Evolutionary conservation across 2,113 vertebrate genomes (phyloP).

Genomic region (Rhynchomys soricoides): DNA sequence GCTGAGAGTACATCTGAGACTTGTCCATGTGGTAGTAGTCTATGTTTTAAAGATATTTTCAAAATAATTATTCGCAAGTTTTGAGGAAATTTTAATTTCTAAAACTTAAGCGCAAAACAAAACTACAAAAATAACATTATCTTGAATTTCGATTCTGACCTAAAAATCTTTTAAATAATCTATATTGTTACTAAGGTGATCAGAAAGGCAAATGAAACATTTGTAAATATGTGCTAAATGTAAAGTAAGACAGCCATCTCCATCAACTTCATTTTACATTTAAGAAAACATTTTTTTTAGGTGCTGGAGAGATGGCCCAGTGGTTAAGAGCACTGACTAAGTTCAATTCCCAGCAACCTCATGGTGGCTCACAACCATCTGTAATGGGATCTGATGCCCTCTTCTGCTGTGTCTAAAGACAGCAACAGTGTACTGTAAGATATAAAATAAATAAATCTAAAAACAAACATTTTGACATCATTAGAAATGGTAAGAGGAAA

Average conservation of each 20-base stretch:
- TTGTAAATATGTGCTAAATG: constrained; percentile 39
- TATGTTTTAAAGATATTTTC: constrained; percentile 33
- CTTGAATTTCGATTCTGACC: neutral
- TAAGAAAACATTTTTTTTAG: constrained; percentile 39
- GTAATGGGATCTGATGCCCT: too few relatives aligned
- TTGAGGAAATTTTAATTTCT: constrained; percentile 31
- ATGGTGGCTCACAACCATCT: too few relatives aligned
- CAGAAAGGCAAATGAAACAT: neutral
- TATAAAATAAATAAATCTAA: too few relatives aligned
- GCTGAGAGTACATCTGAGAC: too few relatives aligned
- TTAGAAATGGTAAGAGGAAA: constrained; percentile 22
- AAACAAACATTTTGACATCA: neutral
- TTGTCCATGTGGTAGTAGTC: neutral
- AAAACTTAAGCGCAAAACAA: constrained; percentile 36
- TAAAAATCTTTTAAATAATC: constrained; percentile 4
- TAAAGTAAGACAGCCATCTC: constrained; percentile 34
- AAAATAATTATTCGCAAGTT: constrained; percentile 37
- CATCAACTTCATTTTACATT: constrained; percentile 14
- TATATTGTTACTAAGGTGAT: neutral
- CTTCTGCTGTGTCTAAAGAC: too few relatives aligned
- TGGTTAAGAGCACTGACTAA: too few relatives aligned
- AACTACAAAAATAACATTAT: neutral
- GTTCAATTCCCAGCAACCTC: too few relatives aligned
- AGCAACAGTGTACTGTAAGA: too few relatives aligned
- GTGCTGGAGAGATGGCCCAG: too few relatives aligned